Conservation (phyloP, 2,113 vertebrate genomes). For the Ptychochromis oligacanthus region DNA sequence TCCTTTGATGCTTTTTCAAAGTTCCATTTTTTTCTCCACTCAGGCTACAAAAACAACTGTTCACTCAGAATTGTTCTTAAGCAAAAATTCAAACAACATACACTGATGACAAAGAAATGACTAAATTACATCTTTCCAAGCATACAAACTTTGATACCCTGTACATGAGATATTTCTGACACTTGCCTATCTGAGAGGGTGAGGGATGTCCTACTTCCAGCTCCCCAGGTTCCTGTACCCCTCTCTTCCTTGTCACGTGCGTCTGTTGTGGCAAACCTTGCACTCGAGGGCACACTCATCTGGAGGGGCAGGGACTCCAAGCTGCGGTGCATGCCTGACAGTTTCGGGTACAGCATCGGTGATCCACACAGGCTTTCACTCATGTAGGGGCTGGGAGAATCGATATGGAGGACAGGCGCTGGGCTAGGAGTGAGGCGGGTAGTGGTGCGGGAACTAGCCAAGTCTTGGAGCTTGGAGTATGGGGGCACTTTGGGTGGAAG, state of each 20-base stretch:
- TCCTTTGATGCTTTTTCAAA: not conserved
- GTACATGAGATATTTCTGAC: not conserved
- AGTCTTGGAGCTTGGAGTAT: constrained; percentile 87
- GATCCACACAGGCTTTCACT: constrained; percentile 88
- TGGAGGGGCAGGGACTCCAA: constrained; percentile 96
- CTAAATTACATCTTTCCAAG: not conserved
- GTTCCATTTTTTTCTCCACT: not conserved
- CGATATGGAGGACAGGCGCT: constrained; percentile 94
- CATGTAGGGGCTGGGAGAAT: constrained; percentile 91
- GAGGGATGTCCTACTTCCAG: constrained; percentile 73
- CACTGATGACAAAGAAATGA: not conserved
- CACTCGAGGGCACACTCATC: constrained; percentile 89
- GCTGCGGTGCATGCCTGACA: constrained; percentile 92
- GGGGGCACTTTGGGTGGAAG: constrained; percentile 81
- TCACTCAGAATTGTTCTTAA: rapidly evolving
- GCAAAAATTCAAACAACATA: not conserved
- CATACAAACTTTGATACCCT: not conserved
- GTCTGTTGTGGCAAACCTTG: constrained; percentile 71
- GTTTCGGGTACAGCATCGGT: constrained; percentile 90
- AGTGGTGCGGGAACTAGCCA: constrained; percentile 72
- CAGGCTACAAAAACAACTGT: not conserved
- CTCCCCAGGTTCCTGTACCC: constrained; percentile 77
- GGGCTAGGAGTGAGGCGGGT: constrained; percentile 91
- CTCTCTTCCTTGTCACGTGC: constrained; percentile 64
- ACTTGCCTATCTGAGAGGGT: constrained; percentile 73